Evolutionary conservation across 2,113 vertebrate genomes (phyloP), one percentile per base, ranked within the genome.

Genomic region (Mastomys coucha): DNA sequence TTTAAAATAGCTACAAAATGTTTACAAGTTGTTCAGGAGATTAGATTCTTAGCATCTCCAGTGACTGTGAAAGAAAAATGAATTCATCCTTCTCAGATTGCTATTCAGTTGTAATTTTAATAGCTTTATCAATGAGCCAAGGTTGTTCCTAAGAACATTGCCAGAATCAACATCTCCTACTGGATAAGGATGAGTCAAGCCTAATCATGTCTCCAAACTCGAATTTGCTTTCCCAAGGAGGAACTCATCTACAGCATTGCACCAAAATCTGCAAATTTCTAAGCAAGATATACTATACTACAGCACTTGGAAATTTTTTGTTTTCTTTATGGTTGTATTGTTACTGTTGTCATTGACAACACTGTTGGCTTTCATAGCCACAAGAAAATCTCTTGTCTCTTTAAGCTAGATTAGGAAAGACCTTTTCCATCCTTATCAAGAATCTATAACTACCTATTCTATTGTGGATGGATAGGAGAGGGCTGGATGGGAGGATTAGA

Each of bases 41-140:
- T 56, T 94, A 96, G 84, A 98, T 98, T 96, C 93, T 98, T 95
- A 97, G 96, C 98, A 96, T 94, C 97, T 97, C 97, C 39, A 96
- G 81, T 97, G 58, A 16, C 2, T 93, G 69, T 97, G 94, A 98
- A 97, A 97, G 89, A 97, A 97, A 96, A 95, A 96, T 94, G 98
- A 93, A 91, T 98, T 19, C 5, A 36, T 95, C 95, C 97, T 96
- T 97, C 97, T 98, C 97, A 98, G 87, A 81, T 97, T 97, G 92
- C 97, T 96, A 89, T 65, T 98, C 98, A 98, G 98, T 98, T 98
- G 94, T 98, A 96, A 99, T 97, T 98, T 98, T 99, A 98, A 99
- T 95, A 93, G 96, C 85, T 97, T 78, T 93, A 97, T 97, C 91
- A 94, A 96, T 98, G 98, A 99, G 97, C 98, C 97, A 98, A 98